These are phyloP conservation scores for Pao palembangensis DNA, from an alignment of 2,113 vertebrate genomes.

Conservation along the genomic window DNA sequence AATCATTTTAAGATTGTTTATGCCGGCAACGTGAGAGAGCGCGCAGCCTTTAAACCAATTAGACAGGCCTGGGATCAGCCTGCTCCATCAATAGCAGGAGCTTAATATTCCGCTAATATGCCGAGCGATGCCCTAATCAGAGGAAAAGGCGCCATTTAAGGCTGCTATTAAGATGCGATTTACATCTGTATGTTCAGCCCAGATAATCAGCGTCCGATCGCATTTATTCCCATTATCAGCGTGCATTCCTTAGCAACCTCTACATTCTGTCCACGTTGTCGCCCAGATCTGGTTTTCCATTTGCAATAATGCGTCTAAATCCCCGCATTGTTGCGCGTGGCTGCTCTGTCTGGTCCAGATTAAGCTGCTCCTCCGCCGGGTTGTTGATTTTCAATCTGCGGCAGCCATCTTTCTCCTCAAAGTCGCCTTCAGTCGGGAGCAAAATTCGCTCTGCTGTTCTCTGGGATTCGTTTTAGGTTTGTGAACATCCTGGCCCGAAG, in stretches of 20 bases:
- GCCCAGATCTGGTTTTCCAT: conserved; percentile 37
- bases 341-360: conserved; percentile 18
- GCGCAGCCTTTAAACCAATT: background rate
- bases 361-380: conserved; percentile 24
- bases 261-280: conserved; percentile 38
- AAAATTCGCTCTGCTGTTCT: background rate
- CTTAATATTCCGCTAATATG: conserved; percentile 31
- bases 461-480: too few relatives aligned
- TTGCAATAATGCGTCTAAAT: conserved; percentile 44
- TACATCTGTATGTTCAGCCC: conserved; percentile 22
- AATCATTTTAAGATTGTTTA: conserved; percentile 31
- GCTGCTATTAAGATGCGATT: conserved; percentile 39
- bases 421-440: conserved; percentile 14
- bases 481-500: too few relatives aligned
- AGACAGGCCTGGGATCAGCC: conserved; percentile 6
- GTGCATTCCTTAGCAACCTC: conserved; percentile 26
- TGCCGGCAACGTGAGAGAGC: conserved; percentile 10
- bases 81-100: conserved; percentile 19
- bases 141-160: conserved; percentile 31
- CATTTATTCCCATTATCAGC: conserved; percentile 37
- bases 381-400: background rate
- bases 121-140: conserved; percentile 29
- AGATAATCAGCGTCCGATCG: conserved; percentile 51
- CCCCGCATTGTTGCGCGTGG: conserved; percentile 31
- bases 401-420: conserved; percentile 19